These are phyloP conservation scores for Lophura nycthemera DNA, from an alignment of 2,113 vertebrate species.

Conservation along the genomic window DNA sequence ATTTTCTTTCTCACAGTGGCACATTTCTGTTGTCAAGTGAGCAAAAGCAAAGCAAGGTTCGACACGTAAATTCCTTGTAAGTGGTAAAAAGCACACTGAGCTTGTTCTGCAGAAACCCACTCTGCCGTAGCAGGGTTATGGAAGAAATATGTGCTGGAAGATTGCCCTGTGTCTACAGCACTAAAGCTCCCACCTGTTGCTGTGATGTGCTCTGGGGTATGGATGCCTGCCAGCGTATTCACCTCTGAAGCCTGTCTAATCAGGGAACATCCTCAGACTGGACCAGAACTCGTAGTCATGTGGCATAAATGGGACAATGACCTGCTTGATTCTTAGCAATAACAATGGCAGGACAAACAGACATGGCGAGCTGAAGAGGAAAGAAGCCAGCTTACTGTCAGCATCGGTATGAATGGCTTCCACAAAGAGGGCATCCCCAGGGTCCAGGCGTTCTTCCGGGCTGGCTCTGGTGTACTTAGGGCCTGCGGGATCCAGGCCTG, in stretches of 20 bases:
- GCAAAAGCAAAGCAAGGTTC: neutral
- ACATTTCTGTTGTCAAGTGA: neutral
- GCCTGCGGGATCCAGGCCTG: conserved; percentile 93
- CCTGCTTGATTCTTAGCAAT: neutral
- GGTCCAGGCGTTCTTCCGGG: conserved; percentile 87
- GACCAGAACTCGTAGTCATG: neutral
- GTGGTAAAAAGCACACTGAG: neutral
- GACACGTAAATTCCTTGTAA: neutral
- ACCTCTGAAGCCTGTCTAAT: neutral
- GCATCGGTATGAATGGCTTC: conserved; percentile 95
- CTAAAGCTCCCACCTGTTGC: neutral
- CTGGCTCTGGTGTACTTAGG: conserved; percentile 89
- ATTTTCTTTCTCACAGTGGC: rapidly evolving
- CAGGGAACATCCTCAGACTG: neutral
- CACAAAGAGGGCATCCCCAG: conserved; percentile 91
- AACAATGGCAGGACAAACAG: neutral
- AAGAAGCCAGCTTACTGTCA: conserved; percentile 85
- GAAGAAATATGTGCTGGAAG: neutral
- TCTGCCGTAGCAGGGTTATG: neutral
- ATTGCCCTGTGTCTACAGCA: neutral
- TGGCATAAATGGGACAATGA: neutral
- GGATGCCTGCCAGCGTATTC: neutral
- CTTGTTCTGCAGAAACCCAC: neutral
- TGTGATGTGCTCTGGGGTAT: neutral
- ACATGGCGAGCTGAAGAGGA: neutral